A percentile compares a stretch with the other conserved stretches of the same genome.
Conservation (phyloP, 2,113 vertebrate species). For the Phalacrocorax pelagicus region DNA sequence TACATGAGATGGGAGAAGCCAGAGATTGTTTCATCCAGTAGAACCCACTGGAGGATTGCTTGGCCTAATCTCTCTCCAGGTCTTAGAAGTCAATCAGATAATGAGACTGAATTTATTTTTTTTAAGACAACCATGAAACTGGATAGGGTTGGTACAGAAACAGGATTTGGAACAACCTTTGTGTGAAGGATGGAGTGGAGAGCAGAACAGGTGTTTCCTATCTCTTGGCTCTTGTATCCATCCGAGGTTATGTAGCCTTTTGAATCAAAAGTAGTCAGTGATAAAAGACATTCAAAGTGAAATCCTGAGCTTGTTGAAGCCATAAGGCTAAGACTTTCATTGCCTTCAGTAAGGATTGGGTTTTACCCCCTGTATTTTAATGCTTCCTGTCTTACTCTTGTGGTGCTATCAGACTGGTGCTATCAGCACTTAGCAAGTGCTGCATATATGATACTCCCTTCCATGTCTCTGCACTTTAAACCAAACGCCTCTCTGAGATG, state of each 20-base stretch:
- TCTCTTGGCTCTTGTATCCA: neutral
- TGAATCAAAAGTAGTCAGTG: neutral
- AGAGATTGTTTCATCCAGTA: neutral
- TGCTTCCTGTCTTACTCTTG: neutral
- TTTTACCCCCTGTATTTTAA: neutral
- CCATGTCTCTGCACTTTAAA: slow-evolving; percentile 53
- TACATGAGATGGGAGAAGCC: neutral
- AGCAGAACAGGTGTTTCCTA: neutral
- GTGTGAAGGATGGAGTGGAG: neutral
- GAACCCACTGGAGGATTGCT: neutral
- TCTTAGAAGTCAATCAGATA: slow-evolving; percentile 3
- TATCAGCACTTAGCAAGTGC: neutral
- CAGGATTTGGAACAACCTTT: neutral
- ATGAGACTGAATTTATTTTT: neutral
- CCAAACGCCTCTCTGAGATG: neutral
- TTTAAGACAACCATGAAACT: slow-evolving; percentile 19
- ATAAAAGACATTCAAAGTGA: neutral
- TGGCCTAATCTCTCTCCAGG: neutral
- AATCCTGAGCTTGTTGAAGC: neutral
- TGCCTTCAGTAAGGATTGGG: neutral
- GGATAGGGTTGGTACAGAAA: neutral
- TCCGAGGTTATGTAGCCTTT: neutral
- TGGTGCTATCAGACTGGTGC: slow-evolving; percentile 21
- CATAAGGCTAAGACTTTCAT: neutral
- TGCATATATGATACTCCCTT: neutral